Base-by-base conservation (phyloP, 1,140 invertebrate species). In the Hesperophylax magnus region DNA sequence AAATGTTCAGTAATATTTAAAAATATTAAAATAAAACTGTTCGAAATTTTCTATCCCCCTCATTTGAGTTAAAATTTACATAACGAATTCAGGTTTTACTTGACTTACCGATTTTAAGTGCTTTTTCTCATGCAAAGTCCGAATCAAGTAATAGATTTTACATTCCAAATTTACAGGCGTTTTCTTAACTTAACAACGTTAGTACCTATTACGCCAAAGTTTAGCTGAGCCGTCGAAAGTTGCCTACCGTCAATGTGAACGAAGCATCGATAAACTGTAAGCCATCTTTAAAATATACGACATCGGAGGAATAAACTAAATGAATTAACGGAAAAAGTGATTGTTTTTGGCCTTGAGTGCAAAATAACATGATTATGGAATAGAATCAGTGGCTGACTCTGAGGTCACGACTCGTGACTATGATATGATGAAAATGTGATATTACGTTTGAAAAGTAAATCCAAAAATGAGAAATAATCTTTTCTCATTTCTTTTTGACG, bases 121-220 rank as follows among this genome's bases (percentile, higher is more conserved):
- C 78, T 82, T 82, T 77, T 72, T 67, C 74, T 82, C 78, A 82
- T 82, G 81, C 81, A 72, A 82, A 77, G 81, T 80, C 77, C 72
- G 63, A 79, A 82, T 77, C 72, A 75, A 72, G 67, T 72, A 61
- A 65, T 69, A 76, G 72, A 63, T 79, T 79, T 71, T 72, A 79
- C 81, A 82, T 81, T 78, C 56, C 24, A 54, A 76, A 82, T 74
- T 52, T 76, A 58, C 58, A 79, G 79, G 77, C 47, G n/a, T 54
- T 78, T 78, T 78, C 24, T 7, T 78, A 67, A 78, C 22, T 63
- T 71, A 53, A 52, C 67, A 47, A 22, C 18, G 4, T 52, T 47
- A 47, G 67, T 71, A 22, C 24, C 39, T 47, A 67, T 67, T 67
- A 27, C 31, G 27, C 27, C 24, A 61, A 61, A 22, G 20, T 61